Conservation (phyloP, 1,140 invertebrate genomes). For the Drosophila orena region DNA sequence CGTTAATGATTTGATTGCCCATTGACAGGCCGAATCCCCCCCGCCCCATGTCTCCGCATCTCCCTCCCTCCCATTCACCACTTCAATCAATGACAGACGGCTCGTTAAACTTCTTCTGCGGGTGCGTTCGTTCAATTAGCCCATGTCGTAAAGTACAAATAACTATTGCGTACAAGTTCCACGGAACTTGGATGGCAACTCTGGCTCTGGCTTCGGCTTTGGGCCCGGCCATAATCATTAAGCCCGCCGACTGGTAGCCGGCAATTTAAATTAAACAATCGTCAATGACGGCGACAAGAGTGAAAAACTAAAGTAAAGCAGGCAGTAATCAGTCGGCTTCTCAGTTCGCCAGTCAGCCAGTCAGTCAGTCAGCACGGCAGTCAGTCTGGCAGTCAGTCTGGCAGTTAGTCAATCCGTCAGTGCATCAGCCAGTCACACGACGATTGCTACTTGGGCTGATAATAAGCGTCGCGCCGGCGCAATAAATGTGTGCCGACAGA, state of each 20-base stretch:
- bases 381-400: neutral
- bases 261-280: slow-evolving; percentile 64
- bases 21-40: slow-evolving; percentile 38
- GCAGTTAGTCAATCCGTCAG: slow-evolving; percentile 32
- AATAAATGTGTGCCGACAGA: slow-evolving; percentile 78
- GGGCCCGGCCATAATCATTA: slow-evolving; percentile 59
- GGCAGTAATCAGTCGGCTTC: slow-evolving; percentile 55
- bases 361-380: slow-evolving; percentile 17
- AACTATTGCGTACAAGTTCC: slow-evolving; percentile 71
- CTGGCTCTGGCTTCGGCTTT: slow-evolving; percentile 4
- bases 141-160: slow-evolving; percentile 81
- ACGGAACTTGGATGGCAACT: slow-evolving; percentile 40
- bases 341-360: slow-evolving; percentile 19
- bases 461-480: slow-evolving; percentile 79
- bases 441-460: slow-evolving; percentile 64
- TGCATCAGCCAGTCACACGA: slow-evolving; percentile 65
- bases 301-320: slow-evolving; percentile 80
- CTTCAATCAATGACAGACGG: slow-evolving; percentile 56
- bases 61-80: slow-evolving; percentile 37
- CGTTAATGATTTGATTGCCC: slow-evolving; percentile 51
- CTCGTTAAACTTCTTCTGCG: slow-evolving; percentile 70
- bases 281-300: slow-evolving; percentile 75
- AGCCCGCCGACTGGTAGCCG: slow-evolving; percentile 42
- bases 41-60: slow-evolving; percentile 19
- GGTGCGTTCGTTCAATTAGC: slow-evolving; percentile 69